Conservation (phyloP, 2,113 vertebrate species). For the Eurystomus gularis region DNA sequence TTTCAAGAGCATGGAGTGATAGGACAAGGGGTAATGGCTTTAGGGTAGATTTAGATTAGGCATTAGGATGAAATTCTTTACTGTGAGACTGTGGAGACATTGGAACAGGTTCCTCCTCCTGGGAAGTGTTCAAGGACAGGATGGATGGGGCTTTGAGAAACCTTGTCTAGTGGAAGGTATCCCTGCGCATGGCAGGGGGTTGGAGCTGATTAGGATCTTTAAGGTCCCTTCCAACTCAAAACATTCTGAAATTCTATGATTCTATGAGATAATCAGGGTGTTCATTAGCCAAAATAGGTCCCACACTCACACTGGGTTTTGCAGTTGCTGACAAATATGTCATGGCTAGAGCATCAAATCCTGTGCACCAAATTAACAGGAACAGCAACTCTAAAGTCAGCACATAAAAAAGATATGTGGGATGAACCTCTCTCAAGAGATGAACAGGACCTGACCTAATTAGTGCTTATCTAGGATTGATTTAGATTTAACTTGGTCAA, state of each 20-base stretch:
- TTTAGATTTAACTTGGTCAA: not conserved
- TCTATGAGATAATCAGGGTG: not conserved
- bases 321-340: not conserved
- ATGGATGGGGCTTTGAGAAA: not conserved
- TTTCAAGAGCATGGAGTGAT: not conserved
- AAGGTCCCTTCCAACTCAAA: no score
- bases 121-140: no score
- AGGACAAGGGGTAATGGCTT: no score
- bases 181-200: no score
- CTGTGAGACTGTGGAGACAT: not conserved
- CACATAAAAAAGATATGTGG: accelerated
- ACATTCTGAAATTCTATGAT: no score
- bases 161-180: no score
- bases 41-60: no score
- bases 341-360: accelerated
- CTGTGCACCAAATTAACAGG: not conserved
- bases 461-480: not conserved
- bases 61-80: not conserved
- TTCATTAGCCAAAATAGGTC: not conserved
- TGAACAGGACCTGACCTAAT: not conserved
- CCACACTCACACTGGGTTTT: not conserved
- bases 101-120: not conserved
- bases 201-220: no score
- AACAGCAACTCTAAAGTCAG: not conserved
- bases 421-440: not conserved